Evolutionary conservation across 2,888 invertebrate species (phyloP), one percentile per base, ranked within the genome.

Genomic region (Caenorhabditis sinica): DNA sequence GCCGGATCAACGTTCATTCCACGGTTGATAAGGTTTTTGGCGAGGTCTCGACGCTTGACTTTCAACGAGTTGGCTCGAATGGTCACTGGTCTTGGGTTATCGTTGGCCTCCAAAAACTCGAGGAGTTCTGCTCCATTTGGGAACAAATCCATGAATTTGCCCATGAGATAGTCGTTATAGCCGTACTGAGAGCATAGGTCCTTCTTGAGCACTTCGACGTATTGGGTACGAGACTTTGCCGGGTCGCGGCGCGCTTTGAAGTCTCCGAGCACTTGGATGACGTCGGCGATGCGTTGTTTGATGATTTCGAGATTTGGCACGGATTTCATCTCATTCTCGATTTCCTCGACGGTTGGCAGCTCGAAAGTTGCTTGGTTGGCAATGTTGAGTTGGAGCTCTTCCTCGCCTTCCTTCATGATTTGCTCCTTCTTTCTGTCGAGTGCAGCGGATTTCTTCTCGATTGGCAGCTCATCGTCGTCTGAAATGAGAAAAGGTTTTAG

Each of bases 1-100:
- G 99, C 95, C 0, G 98, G 98, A 94, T 99, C 98, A 86, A 99
- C 95, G 94, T 99, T 99, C 0, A 98, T 97, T 28, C 99, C 99
- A 91, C 98, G 95, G 92, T 96, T 96, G 75, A 99, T 99, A 56
- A 99, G 94, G 17, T 97, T 96, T 94, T 95, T 95, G 5, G 92
- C 92, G 56, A 92, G 82, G 61, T 91, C 92, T 30, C 91, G 89
- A 60, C 89, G 82, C 73, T 98, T 91, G 1, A 94, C 94, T 90
- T 98, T 99, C 49, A 99, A 94, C 74, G 96, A 97, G 93, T 99
- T 99, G 0, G 97, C 96, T 82, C 99, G 95, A 85, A 99, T 96
- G 0, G 98, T 99, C 36, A 98, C 94, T 0, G 99, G 99, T 82
- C 99, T 95, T 80, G 96, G 96, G 9, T 96, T 95, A 94, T 99